Evolutionary conservation across 2,113 vertebrate species (phyloP).

Genomic region (Sarotherodon lohbergeri): DNA sequence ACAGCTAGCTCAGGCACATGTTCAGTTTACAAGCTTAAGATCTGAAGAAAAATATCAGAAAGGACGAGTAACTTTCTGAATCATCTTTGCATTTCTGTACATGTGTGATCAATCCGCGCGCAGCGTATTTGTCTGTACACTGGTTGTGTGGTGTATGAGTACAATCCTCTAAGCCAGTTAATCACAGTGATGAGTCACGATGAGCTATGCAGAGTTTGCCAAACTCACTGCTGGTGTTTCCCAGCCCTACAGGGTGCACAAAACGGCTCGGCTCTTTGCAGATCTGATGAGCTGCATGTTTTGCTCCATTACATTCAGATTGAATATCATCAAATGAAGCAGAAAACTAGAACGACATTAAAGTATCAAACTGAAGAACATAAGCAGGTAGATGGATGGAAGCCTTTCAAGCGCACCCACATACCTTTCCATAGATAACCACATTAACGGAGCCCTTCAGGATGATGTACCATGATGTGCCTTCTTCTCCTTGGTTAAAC

Average conservation of each 20-base stretch:
- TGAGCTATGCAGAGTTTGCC: conserved; percentile 23
- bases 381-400: background rate
- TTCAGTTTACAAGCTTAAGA: background rate
- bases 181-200: conserved; percentile 41
- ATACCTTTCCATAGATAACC: conserved; percentile 96
- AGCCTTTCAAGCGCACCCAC: background rate
- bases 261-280: background rate
- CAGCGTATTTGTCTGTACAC: background rate
- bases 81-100: background rate
- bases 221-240: conserved; percentile 38
- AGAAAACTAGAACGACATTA: background rate
- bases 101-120: background rate
- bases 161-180: conserved; percentile 30
- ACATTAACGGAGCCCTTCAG: conserved; percentile 98
- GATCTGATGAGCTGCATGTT: background rate
- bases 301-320: background rate
- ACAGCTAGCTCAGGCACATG: background rate
- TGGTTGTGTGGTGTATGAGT: background rate
- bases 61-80: background rate
- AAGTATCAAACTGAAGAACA: background rate
- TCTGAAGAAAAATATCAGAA: background rate
- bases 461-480: conserved; percentile 99
- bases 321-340: background rate
- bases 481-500: conserved; percentile 99
- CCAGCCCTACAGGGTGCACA: background rate